These are phyloP conservation scores for Andrena trimmerana DNA, from an alignment of 2,888 invertebrate genomes.

Conservation along the genomic window DNA sequence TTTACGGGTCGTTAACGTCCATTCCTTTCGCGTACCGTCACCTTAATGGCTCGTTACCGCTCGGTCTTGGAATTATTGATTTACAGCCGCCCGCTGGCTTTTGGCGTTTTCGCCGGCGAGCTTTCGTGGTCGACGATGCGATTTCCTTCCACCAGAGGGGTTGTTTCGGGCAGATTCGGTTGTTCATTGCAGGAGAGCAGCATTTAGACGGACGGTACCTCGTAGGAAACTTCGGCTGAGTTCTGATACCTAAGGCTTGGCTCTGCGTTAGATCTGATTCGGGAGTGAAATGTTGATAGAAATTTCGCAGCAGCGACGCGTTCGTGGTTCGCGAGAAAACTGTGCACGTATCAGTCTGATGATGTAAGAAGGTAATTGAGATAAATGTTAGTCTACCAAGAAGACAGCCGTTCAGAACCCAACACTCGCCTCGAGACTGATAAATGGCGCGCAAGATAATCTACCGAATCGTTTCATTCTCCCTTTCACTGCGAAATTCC, in stretches of 20 bases:
- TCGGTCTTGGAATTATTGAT: slow-evolving; percentile 38
- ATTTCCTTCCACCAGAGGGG: neutral
- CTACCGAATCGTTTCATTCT: neutral
- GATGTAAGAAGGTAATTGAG: no score
- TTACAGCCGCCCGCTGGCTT: slow-evolving; percentile 14
- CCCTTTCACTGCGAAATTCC: slow-evolving; percentile 1
- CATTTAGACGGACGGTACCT: neutral
- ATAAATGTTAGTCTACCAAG: no score
- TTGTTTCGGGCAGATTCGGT: slow-evolving; percentile 15
- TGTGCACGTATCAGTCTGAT: no score
- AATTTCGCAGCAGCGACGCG: no score
- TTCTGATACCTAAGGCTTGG: neutral
- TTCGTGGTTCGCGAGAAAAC: no score
- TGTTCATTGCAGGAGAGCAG: neutral
- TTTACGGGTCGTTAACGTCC: slow-evolving; percentile 41
- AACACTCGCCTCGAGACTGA: no score
- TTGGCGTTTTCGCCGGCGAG: neutral
- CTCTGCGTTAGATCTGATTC: no score
- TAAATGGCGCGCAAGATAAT: no score
- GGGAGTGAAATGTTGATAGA: no score
- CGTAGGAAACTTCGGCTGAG: no score
- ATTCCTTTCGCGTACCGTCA: slow-evolving; percentile 9
- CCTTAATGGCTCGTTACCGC: slow-evolving; percentile 43
- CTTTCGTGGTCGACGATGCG: slow-evolving; percentile 10
- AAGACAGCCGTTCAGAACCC: no score